Percentiles rank a stretch among this genome's conserved stretches.
Conservation (phyloP, 2,113 vertebrate genomes). For the Cephalopholis sonnerati region DNA sequence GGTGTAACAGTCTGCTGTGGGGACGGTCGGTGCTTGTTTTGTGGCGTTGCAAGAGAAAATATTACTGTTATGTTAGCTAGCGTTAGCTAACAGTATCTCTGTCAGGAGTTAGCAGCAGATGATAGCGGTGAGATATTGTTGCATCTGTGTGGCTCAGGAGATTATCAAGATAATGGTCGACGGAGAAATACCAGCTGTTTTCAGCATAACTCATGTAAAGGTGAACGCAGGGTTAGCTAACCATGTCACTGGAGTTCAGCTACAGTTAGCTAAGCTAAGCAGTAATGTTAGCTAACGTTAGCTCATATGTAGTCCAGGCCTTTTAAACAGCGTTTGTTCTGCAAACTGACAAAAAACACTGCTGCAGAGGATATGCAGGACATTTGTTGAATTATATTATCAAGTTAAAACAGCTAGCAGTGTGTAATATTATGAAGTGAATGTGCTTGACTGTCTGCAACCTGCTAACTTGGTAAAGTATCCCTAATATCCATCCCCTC, state of each 20-base stretch:
- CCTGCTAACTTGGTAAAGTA: background rate
- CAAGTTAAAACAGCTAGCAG: background rate
- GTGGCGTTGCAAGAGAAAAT: slow-evolving; percentile 20
- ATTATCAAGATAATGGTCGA: background rate
- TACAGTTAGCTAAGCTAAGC: slow-evolving; percentile 39
- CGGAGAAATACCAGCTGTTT: background rate
- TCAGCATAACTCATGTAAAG: background rate
- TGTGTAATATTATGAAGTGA: background rate
- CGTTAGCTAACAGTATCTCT: slow-evolving; percentile 31
- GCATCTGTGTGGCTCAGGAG: background rate
- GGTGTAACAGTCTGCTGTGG: background rate
- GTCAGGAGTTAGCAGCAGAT: slow-evolving; percentile 18
- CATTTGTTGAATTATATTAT: background rate
- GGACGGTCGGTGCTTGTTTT: slow-evolving; percentile 5
- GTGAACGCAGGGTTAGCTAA: background rate
- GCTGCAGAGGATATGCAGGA: background rate
- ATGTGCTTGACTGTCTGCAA: background rate
- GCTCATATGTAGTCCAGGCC: slow-evolving; percentile 38
- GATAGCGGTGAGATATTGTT: background rate
- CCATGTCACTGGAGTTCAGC: background rate
- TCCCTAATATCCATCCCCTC: background rate
- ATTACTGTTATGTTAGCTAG: slow-evolving; percentile 48
- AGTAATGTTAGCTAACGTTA: slow-evolving; percentile 59
- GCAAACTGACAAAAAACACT: background rate
- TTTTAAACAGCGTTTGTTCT: slow-evolving; percentile 10